Evolutionary conservation across 1,140 invertebrate species (phyloP).

Genomic region (Ctenoplectra terminalis): DNA sequence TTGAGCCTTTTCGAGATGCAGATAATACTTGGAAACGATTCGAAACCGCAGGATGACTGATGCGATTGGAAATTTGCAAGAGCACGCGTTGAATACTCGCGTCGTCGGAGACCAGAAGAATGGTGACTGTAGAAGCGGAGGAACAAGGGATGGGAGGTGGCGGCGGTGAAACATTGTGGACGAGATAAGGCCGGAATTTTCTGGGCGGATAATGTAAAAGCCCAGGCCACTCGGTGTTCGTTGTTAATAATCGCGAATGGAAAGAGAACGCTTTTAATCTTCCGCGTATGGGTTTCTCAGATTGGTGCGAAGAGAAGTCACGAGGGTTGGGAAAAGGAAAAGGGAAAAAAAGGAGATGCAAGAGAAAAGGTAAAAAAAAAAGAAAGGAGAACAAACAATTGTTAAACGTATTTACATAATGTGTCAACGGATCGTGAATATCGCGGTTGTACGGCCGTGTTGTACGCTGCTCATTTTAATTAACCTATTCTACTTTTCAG

Average conservation of each 20-base stretch:
- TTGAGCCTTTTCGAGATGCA: slow-evolving; percentile 35
- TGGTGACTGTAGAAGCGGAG: background rate
- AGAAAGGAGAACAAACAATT: slow-evolving; percentile 18
- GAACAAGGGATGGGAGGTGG: background rate
- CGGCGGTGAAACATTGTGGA: slow-evolving; percentile 20
- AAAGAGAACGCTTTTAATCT: slow-evolving; percentile 36
- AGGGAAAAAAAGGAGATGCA: background rate
- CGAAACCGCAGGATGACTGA: slow-evolving; percentile 26
- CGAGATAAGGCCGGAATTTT: slow-evolving; percentile 51
- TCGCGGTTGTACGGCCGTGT: background rate
- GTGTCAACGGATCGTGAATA: slow-evolving; percentile 20
- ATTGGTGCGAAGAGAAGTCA: background rate
- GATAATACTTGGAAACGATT: slow-evolving; percentile 37
- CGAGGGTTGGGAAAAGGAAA: background rate
- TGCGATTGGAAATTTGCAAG: slow-evolving; percentile 45
- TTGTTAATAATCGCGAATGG: slow-evolving; percentile 34
- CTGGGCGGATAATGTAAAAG: slow-evolving; percentile 45
- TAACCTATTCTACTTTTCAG: slow-evolving; percentile 35
- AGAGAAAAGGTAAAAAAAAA: background rate
- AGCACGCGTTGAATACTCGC: slow-evolving; percentile 21
- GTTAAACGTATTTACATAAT: slow-evolving; percentile 41
- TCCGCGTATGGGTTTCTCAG: background rate
- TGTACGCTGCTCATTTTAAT: slow-evolving; percentile 36
- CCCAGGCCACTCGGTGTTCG: background rate
- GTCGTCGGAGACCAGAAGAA: slow-evolving; percentile 9